A percentile compares a stretch with the other conserved stretches of the same genome.
Conservation (phyloP, 2,888 invertebrate species). For the Leucophenga montana region DNA sequence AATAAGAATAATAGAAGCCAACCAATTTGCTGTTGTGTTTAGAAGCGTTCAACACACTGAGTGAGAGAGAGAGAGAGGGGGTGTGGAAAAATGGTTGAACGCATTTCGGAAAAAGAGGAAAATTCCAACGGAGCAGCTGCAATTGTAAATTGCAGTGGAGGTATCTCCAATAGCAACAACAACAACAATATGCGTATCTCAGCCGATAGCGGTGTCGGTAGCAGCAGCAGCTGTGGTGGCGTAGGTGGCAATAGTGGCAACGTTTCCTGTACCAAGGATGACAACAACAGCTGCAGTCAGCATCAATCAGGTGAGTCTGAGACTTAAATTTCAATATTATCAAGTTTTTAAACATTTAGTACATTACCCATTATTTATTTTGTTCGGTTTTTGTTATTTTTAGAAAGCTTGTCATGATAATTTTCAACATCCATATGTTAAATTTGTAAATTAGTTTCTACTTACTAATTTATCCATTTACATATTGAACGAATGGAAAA, state of each 20-base stretch:
- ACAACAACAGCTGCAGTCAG: conserved; percentile 64
- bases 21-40: conserved; percentile 28
- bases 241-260: conserved; percentile 34
- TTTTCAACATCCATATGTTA: too few species aligned
- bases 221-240: conserved; percentile 39
- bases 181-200: conserved; percentile 53
- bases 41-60: conserved; percentile 26
- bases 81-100: conserved; percentile 77
- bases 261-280: conserved; percentile 59
- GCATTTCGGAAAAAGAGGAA: conserved; percentile 78
- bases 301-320: conserved; percentile 64
- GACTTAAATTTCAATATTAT: conserved; percentile 34
- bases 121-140: conserved; percentile 51
- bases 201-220: conserved; percentile 57
- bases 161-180: conserved; percentile 36
- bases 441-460: background rate
- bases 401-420: background rate
- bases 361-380: too few species aligned
- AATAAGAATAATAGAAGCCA: conserved; percentile 18
- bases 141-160: conserved; percentile 34
- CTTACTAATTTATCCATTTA: background rate
- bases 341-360: too few species aligned
- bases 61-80: conserved; percentile 27
- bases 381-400: background rate
- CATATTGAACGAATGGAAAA: background rate